Percentiles rank a stretch among this genome's conserved stretches.
Evolutionary conservation across 1,140 invertebrate genomes (phyloP).

Genomic region (Pseudomyrmex pallidus): DNA sequence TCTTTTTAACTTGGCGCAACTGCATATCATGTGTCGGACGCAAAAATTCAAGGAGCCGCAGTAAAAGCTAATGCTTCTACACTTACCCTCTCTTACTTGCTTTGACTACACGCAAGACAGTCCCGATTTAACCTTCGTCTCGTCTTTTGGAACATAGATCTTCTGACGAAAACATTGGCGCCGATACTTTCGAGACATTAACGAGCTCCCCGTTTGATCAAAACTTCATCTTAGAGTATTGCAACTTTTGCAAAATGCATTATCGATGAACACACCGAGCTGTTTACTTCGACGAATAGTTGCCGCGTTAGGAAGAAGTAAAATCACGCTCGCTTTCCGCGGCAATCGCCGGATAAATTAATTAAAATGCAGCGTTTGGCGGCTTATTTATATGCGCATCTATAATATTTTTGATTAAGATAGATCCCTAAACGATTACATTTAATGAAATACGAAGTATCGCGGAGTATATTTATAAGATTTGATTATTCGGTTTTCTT

Average conservation of each 20-base stretch:
- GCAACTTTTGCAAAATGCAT: background rate
- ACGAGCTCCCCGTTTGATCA: background rate
- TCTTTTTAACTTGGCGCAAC: slow-evolving; percentile 40
- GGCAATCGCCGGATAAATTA: too few relatives aligned
- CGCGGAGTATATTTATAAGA: too few relatives aligned
- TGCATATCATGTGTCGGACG: slow-evolving; percentile 46
- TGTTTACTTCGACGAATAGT: too few relatives aligned
- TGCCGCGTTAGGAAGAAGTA: too few relatives aligned
- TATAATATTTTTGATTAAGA: too few relatives aligned
- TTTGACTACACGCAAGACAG: slow-evolving; percentile 57
- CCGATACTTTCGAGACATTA: background rate
- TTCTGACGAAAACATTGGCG: background rate
- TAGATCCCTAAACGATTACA: too few relatives aligned
- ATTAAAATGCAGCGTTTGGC: too few relatives aligned
- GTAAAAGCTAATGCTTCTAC: slow-evolving; percentile 52
- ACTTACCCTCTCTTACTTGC: slow-evolving; percentile 19
- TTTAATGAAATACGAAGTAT: too few relatives aligned
- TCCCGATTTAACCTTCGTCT: slow-evolving; percentile 42
- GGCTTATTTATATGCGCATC: too few relatives aligned
- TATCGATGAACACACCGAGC: background rate
- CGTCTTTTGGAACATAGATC: slow-evolving; percentile 17
- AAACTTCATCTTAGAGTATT: background rate
- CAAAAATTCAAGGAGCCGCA: slow-evolving; percentile 23
- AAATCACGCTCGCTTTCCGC: too few relatives aligned
- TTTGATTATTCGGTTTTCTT: too few relatives aligned